Evolutionary conservation across 2,888 invertebrate species (phyloP).

Genomic region (Hirtodrosophila trivittata): DNA sequence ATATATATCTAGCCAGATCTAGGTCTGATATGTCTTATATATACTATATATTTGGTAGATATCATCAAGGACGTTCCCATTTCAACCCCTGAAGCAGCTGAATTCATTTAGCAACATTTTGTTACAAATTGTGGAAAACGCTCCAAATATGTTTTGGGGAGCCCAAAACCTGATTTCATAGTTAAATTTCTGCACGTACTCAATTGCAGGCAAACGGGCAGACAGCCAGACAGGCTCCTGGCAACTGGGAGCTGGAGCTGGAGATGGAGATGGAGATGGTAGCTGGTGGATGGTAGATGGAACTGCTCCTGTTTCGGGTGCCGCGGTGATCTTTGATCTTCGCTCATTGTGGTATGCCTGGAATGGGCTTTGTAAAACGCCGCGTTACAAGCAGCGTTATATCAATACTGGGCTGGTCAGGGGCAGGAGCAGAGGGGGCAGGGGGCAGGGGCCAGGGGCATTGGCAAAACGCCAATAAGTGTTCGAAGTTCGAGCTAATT

Average conservation of each 20-base stretch:
- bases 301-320: slow-evolving; percentile 65
- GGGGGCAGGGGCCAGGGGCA: not conserved
- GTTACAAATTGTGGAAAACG: slow-evolving; percentile 55
- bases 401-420: no score
- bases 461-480: slow-evolving; percentile 72
- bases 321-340: slow-evolving; percentile 77
- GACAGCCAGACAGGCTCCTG: slow-evolving; percentile 23
- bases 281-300: slow-evolving; percentile 18
- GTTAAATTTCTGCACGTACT: slow-evolving; percentile 68
- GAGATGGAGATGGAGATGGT: slow-evolving; percentile 6
- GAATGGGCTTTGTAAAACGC: slow-evolving; percentile 78
- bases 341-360: slow-evolving; percentile 52
- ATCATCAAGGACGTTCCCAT: slow-evolving; percentile 41
- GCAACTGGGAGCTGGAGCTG: slow-evolving; percentile 9
- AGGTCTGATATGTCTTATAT: not conserved
- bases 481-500: slow-evolving; percentile 75
- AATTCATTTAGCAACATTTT: slow-evolving; percentile 36
- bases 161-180: slow-evolving; percentile 70
- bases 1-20: no score
- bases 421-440: not conserved
- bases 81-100: slow-evolving; percentile 20
- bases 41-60: not conserved
- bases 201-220: slow-evolving; percentile 50
- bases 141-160: slow-evolving; percentile 44
- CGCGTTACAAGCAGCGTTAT: slow-evolving; percentile 68